Conservation (phyloP, 2,888 invertebrate genomes). For the Erebia aethiops region DNA sequence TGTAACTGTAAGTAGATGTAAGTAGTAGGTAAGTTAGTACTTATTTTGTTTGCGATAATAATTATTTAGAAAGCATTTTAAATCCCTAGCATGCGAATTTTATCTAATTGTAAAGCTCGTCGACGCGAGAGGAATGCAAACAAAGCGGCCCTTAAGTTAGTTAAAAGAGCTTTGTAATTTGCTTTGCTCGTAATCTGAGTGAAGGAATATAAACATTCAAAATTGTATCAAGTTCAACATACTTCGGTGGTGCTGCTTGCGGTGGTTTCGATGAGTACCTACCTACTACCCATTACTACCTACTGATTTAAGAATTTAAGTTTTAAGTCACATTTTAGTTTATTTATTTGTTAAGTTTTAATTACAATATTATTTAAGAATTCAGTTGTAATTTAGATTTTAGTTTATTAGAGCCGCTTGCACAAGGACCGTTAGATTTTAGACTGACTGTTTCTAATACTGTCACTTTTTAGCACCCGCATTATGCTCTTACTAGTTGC, state of each 20-base stretch:
- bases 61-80: constrained; percentile 6
- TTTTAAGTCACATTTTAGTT: not conserved
- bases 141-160: constrained; percentile 17
- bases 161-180: constrained; percentile 17
- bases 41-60: not conserved
- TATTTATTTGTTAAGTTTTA: too few relatives aligned
- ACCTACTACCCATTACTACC: too few relatives aligned
- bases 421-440: too few relatives aligned
- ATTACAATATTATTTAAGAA: too few relatives aligned
- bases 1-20: too few relatives aligned
- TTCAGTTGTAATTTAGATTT: too few relatives aligned
- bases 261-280: too few relatives aligned
- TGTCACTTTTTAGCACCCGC: too few relatives aligned
- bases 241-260: not conserved
- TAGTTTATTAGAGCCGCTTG: too few relatives aligned
- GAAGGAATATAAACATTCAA: not conserved
- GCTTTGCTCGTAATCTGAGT: not conserved
- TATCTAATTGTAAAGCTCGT: constrained; percentile 15
- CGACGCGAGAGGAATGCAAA: constrained; percentile 13
- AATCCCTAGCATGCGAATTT: constrained; percentile 7
- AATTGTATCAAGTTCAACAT: not conserved
- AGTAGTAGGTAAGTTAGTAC: not conserved
- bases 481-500: too few relatives aligned
- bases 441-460: too few relatives aligned
- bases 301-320: not conserved